Percentiles rank a stretch among this genome's conserved stretches.
Conservation (phyloP, 2,113 vertebrate genomes). For the Zosterops hypoxanthus region DNA sequence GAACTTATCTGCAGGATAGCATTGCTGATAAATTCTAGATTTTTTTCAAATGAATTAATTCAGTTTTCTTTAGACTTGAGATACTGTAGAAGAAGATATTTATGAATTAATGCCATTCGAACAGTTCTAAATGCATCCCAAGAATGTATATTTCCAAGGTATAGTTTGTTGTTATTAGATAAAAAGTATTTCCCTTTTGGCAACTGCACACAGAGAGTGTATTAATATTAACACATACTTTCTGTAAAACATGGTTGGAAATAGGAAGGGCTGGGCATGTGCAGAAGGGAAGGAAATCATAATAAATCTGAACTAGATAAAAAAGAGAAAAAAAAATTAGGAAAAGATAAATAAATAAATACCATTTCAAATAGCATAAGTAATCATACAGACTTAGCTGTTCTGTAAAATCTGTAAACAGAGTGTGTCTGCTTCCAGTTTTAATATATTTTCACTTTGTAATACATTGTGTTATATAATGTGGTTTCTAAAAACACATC, state of each 20-base stretch:
- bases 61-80: neutral
- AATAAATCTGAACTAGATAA: neutral
- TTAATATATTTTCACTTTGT: neutral
- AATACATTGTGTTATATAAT: neutral
- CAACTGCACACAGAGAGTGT: neutral
- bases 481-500: neutral
- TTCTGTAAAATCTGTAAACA: neutral
- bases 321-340: neutral
- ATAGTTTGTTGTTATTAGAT: neutral
- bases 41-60: neutral
- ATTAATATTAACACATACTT: neutral
- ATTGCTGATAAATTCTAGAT: neutral
- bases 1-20: neutral
- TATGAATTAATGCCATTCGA: neutral
- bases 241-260: constrained; percentile 9
- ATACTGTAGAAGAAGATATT: neutral
- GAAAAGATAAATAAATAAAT: neutral
- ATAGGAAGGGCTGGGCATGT: neutral
- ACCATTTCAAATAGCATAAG: neutral
- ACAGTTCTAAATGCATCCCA: neutral
- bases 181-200: constrained; percentile 3
- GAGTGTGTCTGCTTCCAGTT: neutral
- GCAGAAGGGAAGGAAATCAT: neutral
- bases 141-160: neutral
- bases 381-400: neutral